These are phyloP conservation scores for Callaeas wilsoni DNA, from an alignment of 2,113 vertebrate genomes.

Conservation along the genomic window DNA sequence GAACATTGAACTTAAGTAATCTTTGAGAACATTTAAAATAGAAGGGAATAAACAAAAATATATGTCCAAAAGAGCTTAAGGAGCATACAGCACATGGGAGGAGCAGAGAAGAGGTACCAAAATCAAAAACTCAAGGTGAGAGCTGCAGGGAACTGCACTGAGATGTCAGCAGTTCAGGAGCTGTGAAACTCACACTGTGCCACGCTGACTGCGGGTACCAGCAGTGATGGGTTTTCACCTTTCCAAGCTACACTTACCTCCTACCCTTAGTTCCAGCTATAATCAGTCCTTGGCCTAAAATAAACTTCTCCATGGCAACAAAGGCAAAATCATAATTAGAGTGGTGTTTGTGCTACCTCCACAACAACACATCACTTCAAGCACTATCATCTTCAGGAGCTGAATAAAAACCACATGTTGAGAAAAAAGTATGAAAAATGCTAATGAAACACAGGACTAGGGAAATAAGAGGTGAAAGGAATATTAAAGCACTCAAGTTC, in stretches of 20 bases:
- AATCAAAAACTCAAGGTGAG: not conserved
- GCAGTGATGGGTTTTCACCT: not conserved
- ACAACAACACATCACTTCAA: conserved; percentile 24
- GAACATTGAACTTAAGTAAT: not conserved
- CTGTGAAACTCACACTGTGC: not conserved
- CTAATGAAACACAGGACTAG: conserved; percentile 10
- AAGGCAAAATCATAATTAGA: conserved; percentile 31
- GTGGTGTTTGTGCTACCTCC: conserved; percentile 28
- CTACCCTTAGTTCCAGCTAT: conserved; percentile 1
- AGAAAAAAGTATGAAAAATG: conserved; percentile 36
- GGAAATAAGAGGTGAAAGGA: conserved; percentile 23
- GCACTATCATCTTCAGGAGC: not conserved
- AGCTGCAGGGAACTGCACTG: not conserved
- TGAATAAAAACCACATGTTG: conserved; percentile 31
- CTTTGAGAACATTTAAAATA: not conserved
- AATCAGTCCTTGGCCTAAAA: conserved; percentile 11
- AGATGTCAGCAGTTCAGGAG: not conserved
- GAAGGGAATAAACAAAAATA: not conserved
- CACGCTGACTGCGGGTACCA: not conserved
- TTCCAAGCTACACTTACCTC: not conserved
- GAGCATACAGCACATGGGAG: not conserved
- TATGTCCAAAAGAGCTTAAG: not conserved
- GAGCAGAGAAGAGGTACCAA: not conserved
- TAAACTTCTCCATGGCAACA: conserved; percentile 55
- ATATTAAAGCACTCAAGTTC: conserved; percentile 6